Percentiles rank a stretch among this genome's conserved stretches.
phyloP scores from a whole-genome alignment of 2,113 vertebrate species.

The Rhinopomastus cyanomelas region DNA sequence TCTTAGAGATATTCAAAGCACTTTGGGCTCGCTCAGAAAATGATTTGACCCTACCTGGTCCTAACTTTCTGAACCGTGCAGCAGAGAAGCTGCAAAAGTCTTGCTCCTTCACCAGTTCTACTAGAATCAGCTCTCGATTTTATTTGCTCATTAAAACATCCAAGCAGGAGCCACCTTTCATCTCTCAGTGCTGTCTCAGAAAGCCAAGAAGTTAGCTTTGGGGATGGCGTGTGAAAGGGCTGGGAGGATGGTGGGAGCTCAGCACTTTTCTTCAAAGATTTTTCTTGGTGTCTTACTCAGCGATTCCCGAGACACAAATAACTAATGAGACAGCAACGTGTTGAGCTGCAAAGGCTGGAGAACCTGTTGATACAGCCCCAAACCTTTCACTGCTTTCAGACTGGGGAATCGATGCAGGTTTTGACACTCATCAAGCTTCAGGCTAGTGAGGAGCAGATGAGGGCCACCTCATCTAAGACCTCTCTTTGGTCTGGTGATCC shows the following conservation, averaged over 20 bases:
- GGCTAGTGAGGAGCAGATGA: not conserved
- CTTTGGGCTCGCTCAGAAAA: not conserved
- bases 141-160: not conserved
- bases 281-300: constrained; percentile 1
- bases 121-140: not conserved
- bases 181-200: not conserved
- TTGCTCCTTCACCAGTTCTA: not conserved
- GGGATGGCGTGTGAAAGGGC: not conserved
- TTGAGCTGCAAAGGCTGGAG: not conserved
- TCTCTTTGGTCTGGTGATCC: not conserved
- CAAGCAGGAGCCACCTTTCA: not conserved
- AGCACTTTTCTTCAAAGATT: not conserved
- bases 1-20: not conserved
- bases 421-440: not conserved
- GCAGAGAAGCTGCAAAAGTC: not conserved
- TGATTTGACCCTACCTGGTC: not conserved
- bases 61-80: not conserved
- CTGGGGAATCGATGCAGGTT: not conserved
- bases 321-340: not conserved
- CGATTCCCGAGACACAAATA: not conserved
- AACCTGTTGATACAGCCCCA: not conserved
- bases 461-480: not conserved
- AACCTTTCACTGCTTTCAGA: not conserved
- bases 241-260: not conserved
- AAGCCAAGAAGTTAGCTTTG: not conserved